Conservation (phyloP, 2,797 vertebrate genomes). For the Gambelia wislizenii region DNA sequence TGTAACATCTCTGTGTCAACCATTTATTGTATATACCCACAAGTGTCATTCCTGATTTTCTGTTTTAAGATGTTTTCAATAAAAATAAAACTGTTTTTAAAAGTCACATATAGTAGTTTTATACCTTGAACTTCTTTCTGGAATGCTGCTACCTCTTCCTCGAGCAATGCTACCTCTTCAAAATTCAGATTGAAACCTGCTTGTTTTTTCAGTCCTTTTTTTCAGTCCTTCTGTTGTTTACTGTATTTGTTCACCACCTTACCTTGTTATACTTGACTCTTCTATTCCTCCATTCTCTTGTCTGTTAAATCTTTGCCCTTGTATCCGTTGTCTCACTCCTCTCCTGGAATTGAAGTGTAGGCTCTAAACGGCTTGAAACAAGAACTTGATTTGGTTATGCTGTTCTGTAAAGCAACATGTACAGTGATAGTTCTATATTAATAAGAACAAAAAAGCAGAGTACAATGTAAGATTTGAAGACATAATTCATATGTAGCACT, state of each 20-base stretch:
- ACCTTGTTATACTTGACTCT: background rate
- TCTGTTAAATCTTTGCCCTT: background rate
- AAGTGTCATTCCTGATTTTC: too few relatives aligned
- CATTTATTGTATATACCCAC: too few relatives aligned
- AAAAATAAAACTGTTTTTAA: too few relatives aligned
- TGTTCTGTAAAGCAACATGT: background rate
- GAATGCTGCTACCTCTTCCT: too few relatives aligned
- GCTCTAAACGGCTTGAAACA: background rate
- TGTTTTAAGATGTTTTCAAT: too few relatives aligned
- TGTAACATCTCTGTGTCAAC: too few relatives aligned
- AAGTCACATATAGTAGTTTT: too few relatives aligned
- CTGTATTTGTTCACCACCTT: background rate
- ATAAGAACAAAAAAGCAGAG: background rate
- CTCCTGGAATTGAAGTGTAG: background rate
- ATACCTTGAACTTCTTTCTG: background rate
- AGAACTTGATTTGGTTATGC: background rate
- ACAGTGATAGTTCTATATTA: background rate
- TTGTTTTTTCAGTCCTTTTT: background rate
- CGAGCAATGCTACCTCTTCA: background rate
- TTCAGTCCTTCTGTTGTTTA: background rate
- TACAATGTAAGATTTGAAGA: background rate
- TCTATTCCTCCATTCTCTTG: background rate
- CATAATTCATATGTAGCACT: too few relatives aligned
- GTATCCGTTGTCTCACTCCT: background rate
- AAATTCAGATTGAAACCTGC: too few relatives aligned